Percentiles rank a stretch among this genome's conserved stretches.
Evolutionary conservation across 2,888 invertebrate species (phyloP).

Genomic region (Lapara coniferarum): DNA sequence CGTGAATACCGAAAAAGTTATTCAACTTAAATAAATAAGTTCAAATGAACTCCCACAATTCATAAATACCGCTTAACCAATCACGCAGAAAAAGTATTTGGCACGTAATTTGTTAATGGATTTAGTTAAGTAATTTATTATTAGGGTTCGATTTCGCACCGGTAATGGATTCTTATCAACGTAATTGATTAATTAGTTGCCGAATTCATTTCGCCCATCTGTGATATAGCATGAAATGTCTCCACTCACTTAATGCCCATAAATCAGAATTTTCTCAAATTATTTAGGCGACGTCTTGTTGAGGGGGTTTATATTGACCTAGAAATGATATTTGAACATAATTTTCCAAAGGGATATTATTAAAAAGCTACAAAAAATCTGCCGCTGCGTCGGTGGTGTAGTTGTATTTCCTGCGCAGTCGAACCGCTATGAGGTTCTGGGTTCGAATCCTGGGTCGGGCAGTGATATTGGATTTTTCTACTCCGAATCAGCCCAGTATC

Average conservation of each 20-base stretch:
- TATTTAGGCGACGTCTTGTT: background rate
- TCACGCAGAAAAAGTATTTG: background rate
- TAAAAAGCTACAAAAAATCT: too few species aligned
- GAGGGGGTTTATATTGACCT: background rate
- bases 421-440: too few species aligned
- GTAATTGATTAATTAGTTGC: constrained; percentile 29
- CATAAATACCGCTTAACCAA: background rate
- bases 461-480: too few species aligned
- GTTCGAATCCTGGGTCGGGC: too few species aligned
- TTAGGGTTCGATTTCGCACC: background rate
- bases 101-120: background rate
- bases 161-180: constrained; percentile 24
- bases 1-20: too few species aligned
- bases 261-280: constrained; percentile 8
- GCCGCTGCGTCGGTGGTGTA: too few species aligned
- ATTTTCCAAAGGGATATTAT: background rate
- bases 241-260: constrained; percentile 1
- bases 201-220: constrained; percentile 17
- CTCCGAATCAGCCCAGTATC: too few species aligned
- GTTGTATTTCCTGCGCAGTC: too few species aligned
- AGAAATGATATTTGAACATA: background rate
- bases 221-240: constrained; percentile 8
- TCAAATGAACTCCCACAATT: background rate
- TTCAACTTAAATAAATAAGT: background rate
- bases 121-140: constrained; percentile 20